A percentile compares a stretch with the other conserved stretches of the same genome.
phyloP scores from a whole-genome alignment of 2,113 vertebrate species.

The Alouatta palliata region DNA sequence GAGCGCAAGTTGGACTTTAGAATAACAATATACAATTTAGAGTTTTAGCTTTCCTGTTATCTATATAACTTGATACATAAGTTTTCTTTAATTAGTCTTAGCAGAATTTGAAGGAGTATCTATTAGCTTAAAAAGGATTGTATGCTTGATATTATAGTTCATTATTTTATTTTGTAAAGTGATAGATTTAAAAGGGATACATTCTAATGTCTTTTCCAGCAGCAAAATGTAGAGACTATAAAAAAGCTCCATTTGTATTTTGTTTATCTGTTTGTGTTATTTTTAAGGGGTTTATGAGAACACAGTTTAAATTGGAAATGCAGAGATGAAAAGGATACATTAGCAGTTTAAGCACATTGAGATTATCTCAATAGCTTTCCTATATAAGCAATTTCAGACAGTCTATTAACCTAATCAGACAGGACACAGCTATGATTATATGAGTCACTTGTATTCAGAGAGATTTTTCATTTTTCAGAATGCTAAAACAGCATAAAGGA shows the following conservation, averaged over 20 bases:
- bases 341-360: conserved; percentile 44
- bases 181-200: background rate
- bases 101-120: background rate
- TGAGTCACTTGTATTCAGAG: background rate
- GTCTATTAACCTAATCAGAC: conserved; percentile 35
- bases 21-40: background rate
- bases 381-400: conserved; percentile 37
- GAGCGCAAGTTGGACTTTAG: background rate
- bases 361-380: conserved; percentile 38
- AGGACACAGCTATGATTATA: conserved; percentile 19
- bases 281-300: conserved; percentile 20
- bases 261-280: background rate
- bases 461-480: background rate
- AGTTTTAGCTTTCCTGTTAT: background rate
- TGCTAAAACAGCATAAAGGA: background rate
- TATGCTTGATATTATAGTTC: background rate
- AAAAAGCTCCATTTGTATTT: background rate
- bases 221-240: background rate
- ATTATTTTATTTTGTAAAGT: background rate
- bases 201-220: background rate
- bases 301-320: conserved; percentile 31
- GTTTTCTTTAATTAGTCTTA: background rate
- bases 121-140: background rate
- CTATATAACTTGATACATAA: background rate
- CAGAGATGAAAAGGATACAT: conserved; percentile 23